Conservation (phyloP, 2,113 vertebrate genomes). For the Piprites chloris region DNA sequence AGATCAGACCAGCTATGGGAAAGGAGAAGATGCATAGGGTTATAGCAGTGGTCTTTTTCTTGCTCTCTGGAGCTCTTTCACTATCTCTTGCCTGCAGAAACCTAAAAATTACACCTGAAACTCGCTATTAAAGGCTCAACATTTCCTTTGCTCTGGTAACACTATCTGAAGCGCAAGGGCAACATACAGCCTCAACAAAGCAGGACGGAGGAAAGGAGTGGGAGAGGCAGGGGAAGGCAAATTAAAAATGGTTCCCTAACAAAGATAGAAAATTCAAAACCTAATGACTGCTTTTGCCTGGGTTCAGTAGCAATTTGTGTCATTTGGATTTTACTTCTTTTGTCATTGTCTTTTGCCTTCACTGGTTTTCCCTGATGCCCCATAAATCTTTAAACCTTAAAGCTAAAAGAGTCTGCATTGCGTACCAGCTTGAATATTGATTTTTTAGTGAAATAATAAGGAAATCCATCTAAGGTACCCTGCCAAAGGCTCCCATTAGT, state of each 20-base stretch:
- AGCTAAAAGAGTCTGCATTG: neutral
- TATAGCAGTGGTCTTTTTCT: neutral
- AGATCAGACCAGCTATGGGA: neutral
- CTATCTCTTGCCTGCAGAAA: neutral
- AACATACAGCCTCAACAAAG: neutral
- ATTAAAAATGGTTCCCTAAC: neutral
- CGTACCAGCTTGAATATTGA: slow-evolving; percentile 24
- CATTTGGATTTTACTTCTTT: slow-evolving; percentile 12
- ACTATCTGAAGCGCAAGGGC: neutral
- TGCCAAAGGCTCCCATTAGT: slow-evolving; percentile 40
- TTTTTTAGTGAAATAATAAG: slow-evolving; percentile 46
- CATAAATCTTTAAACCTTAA: slow-evolving; percentile 30
- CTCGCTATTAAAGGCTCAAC: neutral
- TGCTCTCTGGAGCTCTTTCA: neutral
- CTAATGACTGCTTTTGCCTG: neutral
- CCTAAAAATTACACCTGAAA: neutral
- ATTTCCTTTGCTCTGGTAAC: neutral
- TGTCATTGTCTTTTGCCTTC: neutral
- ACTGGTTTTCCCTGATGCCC: neutral
- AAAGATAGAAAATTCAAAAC: neutral
- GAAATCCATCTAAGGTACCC: slow-evolving; percentile 32
- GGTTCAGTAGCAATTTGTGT: neutral
- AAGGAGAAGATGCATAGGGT: neutral
- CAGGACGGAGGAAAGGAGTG: neutral
- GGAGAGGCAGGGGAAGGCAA: neutral